Evolutionary conservation across 2,888 invertebrate genomes (phyloP).

Genomic region (Colostygia pectinataria): DNA sequence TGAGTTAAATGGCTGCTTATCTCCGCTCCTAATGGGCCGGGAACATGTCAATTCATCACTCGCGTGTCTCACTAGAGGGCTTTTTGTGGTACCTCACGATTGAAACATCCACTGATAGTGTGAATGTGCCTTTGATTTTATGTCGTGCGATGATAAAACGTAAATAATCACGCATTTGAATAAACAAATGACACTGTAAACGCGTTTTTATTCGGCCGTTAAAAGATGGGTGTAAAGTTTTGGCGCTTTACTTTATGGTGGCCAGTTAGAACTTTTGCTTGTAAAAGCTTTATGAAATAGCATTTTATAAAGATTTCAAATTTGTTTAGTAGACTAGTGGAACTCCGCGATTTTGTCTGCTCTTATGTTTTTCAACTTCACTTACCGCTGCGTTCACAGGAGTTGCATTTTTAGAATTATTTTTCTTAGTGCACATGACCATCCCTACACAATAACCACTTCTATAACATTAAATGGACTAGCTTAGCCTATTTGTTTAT

Average conservation of each 20-base stretch:
- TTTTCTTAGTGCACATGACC: too few species aligned
- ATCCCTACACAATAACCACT: too few species aligned
- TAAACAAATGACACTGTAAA: constrained; percentile 53
- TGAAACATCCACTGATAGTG: constrained; percentile 49
- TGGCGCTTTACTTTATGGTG: constrained; percentile 8
- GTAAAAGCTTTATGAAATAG: background rate
- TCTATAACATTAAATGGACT: too few species aligned
- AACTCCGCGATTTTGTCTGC: too few species aligned
- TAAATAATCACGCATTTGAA: constrained; percentile 53
- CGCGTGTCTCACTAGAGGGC: constrained; percentile 48
- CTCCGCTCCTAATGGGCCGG: constrained; percentile 73
- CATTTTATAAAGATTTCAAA: too few species aligned
- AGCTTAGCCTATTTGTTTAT: too few species aligned
- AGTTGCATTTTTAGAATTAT: too few species aligned
- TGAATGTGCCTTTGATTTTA: constrained; percentile 45
- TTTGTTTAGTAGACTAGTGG: too few species aligned
- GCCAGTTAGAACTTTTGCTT: background rate
- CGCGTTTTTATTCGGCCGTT: constrained; percentile 36
- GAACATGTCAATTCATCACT: constrained; percentile 82
- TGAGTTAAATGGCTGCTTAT: constrained; percentile 79
- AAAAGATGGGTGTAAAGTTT: constrained; percentile 22
- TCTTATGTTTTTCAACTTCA: too few species aligned
- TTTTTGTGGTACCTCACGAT: constrained; percentile 48
- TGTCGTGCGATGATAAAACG: constrained; percentile 52
- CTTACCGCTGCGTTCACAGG: too few species aligned